Evolutionary conservation across 35 echinoderm and acorn worm species (phyloP).

Genomic region (Antedon bifida): DNA sequence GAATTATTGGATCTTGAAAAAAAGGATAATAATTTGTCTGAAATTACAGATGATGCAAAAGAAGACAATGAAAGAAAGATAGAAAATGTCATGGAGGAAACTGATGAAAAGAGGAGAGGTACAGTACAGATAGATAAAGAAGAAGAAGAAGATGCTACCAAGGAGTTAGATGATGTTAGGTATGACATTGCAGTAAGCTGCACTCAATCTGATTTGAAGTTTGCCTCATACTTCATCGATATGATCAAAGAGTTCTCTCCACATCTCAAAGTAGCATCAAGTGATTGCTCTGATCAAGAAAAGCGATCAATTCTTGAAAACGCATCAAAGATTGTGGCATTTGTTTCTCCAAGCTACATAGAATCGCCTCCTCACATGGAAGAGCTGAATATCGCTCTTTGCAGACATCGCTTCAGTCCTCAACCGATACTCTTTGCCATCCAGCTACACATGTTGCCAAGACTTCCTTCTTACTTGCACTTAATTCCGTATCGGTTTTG

Average conservation of each 20-base stretch:
- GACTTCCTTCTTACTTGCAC: neutral
- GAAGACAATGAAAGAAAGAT: neutral
- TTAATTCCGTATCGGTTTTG: slow-evolving; percentile 6
- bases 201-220: neutral
- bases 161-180: neutral
- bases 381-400: slow-evolving; percentile 1
- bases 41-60: too few species aligned
- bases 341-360: neutral
- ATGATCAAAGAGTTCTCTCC: neutral
- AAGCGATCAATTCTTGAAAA: neutral
- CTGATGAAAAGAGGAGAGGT: slow-evolving; percentile 11
- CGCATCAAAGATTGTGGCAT: neutral
- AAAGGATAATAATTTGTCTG: too few species aligned
- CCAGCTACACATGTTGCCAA: neutral
- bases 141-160: neutral
- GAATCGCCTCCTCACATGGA: slow-evolving; percentile 3
- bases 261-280: neutral
- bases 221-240: neutral
- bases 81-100: neutral
- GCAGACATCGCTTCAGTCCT: slow-evolving; percentile 5
- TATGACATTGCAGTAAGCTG: neutral
- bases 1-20: too few species aligned
- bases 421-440: neutral
- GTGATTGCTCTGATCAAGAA: neutral
- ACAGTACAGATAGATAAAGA: neutral